A percentile compares a stretch with the other conserved stretches of the same genome.
These are phyloP conservation scores for Calidris pugnax DNA, from an alignment of 2,113 vertebrate genomes.

Conservation along the genomic window DNA sequence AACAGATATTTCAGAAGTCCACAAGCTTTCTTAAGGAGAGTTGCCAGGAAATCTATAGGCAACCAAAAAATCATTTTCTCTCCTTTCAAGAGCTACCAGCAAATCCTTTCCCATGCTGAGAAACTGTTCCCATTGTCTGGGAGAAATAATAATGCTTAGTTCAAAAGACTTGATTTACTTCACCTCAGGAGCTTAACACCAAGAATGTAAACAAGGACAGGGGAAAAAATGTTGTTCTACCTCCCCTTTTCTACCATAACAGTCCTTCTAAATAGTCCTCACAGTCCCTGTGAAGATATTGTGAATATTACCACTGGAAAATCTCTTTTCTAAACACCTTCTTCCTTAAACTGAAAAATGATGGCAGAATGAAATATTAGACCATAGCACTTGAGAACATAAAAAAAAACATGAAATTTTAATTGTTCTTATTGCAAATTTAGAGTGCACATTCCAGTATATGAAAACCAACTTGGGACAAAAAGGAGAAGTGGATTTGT, in stretches of 20 bases:
- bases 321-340: neutral
- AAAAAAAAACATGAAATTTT: neutral
- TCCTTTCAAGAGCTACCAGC: neutral
- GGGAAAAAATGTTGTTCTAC: neutral
- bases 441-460: neutral
- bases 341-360: neutral
- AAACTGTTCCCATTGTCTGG: neutral
- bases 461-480: neutral
- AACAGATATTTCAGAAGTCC: neutral
- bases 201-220: neutral
- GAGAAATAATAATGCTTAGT: neutral
- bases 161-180: neutral
- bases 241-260: neutral
- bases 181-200: neutral
- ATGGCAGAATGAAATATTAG: neutral
- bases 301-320: neutral
- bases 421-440: neutral
- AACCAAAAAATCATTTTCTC: neutral
- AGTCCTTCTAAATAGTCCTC: neutral
- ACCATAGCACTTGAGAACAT: neutral
- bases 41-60: neutral
- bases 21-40: neutral
- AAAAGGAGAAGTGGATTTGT: neutral
- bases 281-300: neutral
- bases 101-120: neutral